A percentile compares a stretch with the other conserved stretches of the same genome.
These are phyloP conservation scores for Lacanobia wlatinum DNA, from an alignment of 2,888 invertebrate genomes.

Conservation along the genomic window DNA sequence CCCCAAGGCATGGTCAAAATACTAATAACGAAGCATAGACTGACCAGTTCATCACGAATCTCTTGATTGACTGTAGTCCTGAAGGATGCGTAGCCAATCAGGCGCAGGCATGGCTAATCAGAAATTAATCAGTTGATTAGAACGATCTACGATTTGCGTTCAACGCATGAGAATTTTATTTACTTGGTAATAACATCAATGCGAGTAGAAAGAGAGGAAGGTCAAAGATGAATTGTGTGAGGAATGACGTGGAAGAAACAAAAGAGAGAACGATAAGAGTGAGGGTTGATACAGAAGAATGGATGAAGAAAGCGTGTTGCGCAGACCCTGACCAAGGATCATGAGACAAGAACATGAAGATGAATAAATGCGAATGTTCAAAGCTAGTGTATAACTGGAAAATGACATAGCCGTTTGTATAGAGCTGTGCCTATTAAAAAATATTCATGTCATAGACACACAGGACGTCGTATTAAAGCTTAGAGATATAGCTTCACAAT, in stretches of 20 bases:
- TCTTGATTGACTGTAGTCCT: constrained; percentile 58
- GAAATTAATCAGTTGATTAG: constrained; percentile 61
- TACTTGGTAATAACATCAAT: neutral
- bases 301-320: too few species aligned
- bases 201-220: neutral
- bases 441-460: too few species aligned
- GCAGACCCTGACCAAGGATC: neutral
- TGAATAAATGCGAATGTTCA: too few species aligned
- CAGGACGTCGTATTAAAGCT: too few species aligned
- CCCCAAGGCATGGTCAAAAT: constrained; percentile 33
- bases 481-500: too few species aligned
- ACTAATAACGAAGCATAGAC: constrained; percentile 45
- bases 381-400: too few species aligned
- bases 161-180: constrained; percentile 49
- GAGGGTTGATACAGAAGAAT: too few species aligned
- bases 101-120: constrained; percentile 51
- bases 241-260: neutral
- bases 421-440: too few species aligned
- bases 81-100: constrained; percentile 57
- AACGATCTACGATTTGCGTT: constrained; percentile 25
- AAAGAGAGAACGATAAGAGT: too few species aligned
- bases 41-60: constrained; percentile 56
- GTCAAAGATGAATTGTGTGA: neutral
- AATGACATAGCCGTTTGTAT: too few species aligned
- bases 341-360: too few species aligned